A percentile compares a stretch with the other conserved stretches of the same genome.
These are phyloP conservation scores for Hypsibius dujardini DNA, from an alignment of 1,140 invertebrate genomes.

Conservation along the genomic window DNA sequence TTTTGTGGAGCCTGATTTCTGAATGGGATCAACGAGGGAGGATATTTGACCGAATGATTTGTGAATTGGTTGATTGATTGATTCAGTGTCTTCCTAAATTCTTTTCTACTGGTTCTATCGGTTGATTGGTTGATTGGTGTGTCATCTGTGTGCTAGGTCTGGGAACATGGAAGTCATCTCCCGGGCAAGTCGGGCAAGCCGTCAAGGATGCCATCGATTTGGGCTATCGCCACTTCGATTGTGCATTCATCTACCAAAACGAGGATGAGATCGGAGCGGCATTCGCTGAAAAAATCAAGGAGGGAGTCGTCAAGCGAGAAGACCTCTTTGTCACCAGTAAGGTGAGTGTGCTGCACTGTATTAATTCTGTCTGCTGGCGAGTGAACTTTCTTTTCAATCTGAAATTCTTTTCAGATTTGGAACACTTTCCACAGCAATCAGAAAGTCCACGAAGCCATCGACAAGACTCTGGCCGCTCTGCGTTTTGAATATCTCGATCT, in stretches of 20 bases:
- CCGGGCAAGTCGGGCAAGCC: slow-evolving; percentile 48
- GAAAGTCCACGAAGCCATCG: slow-evolving; percentile 43
- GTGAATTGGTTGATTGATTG: too few relatives aligned
- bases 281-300: slow-evolving; percentile 49
- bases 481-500: slow-evolving; percentile 60
- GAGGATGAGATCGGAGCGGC: slow-evolving; percentile 55
- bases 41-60: too few relatives aligned
- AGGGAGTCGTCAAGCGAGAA: slow-evolving; percentile 39
- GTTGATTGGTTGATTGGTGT: too few relatives aligned
- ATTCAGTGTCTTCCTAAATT: too few relatives aligned
- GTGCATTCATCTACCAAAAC: slow-evolving; percentile 60
- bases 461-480: slow-evolving; percentile 47
- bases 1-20: too few relatives aligned
- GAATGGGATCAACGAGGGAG: too few relatives aligned
- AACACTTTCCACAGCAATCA: slow-evolving; percentile 49
- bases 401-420: too few relatives aligned
- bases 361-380: not conserved
- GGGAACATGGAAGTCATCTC: slow-evolving; percentile 21
- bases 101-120: too few relatives aligned
- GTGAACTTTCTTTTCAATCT: not conserved
- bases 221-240: slow-evolving; percentile 61
- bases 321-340: slow-evolving; percentile 59
- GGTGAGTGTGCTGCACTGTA: slow-evolving; percentile 32
- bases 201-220: slow-evolving; percentile 43
- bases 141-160: too few relatives aligned